A percentile compares a stretch with the other conserved stretches of the same genome.
phyloP scores from a whole-genome alignment of 1,140 invertebrate species.

The Drosophila grimshawi region DNA sequence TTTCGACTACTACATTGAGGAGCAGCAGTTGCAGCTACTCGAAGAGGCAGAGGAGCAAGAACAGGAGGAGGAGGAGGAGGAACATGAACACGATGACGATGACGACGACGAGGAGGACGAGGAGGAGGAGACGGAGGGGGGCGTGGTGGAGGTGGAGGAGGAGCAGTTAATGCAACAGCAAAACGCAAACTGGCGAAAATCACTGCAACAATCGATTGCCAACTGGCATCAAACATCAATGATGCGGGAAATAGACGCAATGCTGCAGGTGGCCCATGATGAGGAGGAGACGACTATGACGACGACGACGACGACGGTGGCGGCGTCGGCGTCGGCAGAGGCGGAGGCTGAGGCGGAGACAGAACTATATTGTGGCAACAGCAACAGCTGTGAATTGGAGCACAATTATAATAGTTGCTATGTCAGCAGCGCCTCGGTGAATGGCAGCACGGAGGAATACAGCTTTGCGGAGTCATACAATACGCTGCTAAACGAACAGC shows the following conservation, averaged over 20 bases:
- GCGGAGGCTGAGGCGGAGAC: slow-evolving; percentile 12
- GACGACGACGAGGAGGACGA: slow-evolving; percentile 26
- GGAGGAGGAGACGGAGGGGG: neutral
- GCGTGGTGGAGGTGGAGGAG: neutral
- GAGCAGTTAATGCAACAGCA: slow-evolving; percentile 27
- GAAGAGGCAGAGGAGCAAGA: slow-evolving; percentile 7
- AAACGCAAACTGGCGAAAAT: slow-evolving; percentile 60
- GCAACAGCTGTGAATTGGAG: slow-evolving; percentile 29
- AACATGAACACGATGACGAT: slow-evolving; percentile 23
- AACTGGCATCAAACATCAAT: slow-evolving; percentile 20
- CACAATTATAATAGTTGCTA: slow-evolving; percentile 50
- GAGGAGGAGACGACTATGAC: neutral
- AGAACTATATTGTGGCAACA: slow-evolving; percentile 15
- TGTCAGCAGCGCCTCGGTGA: slow-evolving; percentile 8
- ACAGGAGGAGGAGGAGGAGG: slow-evolving; percentile 31
- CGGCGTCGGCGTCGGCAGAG: neutral
- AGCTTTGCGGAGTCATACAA: slow-evolving; percentile 83
- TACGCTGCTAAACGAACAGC: slow-evolving; percentile 64
- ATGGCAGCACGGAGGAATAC: slow-evolving; percentile 33
- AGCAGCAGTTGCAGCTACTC: slow-evolving; percentile 28
- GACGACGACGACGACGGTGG: no score
- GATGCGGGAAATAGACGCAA: slow-evolving; percentile 4
- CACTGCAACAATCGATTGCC: slow-evolving; percentile 23
- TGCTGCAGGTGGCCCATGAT: neutral
- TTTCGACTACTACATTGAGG: slow-evolving; percentile 71